Conservation (phyloP, 1,140 invertebrate species). For the Sycobia sp. region DNA sequence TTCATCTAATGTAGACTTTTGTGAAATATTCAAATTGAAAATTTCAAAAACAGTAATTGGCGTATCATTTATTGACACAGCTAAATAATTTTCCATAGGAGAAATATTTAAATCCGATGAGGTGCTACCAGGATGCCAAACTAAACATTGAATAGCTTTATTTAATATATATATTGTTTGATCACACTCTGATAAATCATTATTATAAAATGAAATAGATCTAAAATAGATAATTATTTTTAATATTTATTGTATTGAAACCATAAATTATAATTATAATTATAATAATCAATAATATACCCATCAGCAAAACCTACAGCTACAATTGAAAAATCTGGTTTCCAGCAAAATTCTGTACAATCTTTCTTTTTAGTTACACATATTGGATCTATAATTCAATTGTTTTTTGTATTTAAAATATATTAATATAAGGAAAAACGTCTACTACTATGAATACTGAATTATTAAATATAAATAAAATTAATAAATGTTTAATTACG, state of each 20-base stretch:
- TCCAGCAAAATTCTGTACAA: constrained; percentile 68
- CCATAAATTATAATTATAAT: background rate
- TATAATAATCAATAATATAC: constrained; percentile 37
- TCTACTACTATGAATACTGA: background rate
- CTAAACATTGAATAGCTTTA: constrained; percentile 69
- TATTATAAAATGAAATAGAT: constrained; percentile 47
- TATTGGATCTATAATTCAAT: constrained; percentile 41
- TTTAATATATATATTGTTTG: constrained; percentile 46
- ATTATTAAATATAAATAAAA: background rate
- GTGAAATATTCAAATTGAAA: constrained; percentile 22
- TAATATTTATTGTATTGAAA: background rate
- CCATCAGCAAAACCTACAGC: constrained; percentile 70
- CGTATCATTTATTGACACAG: constrained; percentile 65
- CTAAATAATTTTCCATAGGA: constrained; percentile 67
- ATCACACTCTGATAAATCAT: constrained; percentile 39
- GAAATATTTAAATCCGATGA: constrained; percentile 64
- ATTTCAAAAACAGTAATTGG: constrained; percentile 66
- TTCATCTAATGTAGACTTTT: constrained; percentile 20
- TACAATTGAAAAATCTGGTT: constrained; percentile 65
- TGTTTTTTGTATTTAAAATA: background rate
- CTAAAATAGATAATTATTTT: constrained; percentile 40
- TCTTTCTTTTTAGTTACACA: constrained; percentile 48
- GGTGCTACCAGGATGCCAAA: constrained; percentile 75
- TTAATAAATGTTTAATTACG: constrained; percentile 49
- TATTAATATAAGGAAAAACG: background rate